phyloP scores from a whole-genome alignment of 2,888 invertebrate species.

The Acronicta leporina region DNA sequence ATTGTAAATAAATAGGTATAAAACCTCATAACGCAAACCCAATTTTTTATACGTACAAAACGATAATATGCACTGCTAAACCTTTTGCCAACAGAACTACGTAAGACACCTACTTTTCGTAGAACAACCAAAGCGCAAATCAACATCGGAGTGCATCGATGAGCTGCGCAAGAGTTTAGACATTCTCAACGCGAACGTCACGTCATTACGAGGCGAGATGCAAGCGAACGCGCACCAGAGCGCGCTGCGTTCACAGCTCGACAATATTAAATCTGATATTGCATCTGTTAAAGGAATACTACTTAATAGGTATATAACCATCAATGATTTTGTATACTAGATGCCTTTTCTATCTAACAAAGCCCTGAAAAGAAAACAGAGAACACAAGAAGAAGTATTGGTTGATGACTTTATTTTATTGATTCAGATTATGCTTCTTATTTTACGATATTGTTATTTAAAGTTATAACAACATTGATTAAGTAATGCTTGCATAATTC shows the following conservation, averaged over 20 bases:
- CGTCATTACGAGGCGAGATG: slow-evolving; percentile 91
- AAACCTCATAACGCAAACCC: no score
- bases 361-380: no score
- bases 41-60: no score
- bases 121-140: slow-evolving; percentile 89
- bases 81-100: slow-evolving; percentile 70
- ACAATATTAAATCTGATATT: slow-evolving; percentile 91
- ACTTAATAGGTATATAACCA: slow-evolving; percentile 89
- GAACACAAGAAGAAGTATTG: no score
- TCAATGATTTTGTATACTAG: no score
- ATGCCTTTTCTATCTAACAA: no score
- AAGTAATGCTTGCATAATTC: no score
- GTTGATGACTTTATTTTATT: no score
- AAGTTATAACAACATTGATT: no score
- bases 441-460: no score
- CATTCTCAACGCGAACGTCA: slow-evolving; percentile 91
- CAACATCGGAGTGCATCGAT: slow-evolving; percentile 91
- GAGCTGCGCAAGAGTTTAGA: slow-evolving; percentile 92
- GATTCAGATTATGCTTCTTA: no score
- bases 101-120: slow-evolving; percentile 90
- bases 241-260: slow-evolving; percentile 90
- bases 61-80: not conserved
- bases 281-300: slow-evolving; percentile 93
- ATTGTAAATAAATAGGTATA: no score
- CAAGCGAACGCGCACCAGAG: slow-evolving; percentile 84